These are phyloP conservation scores for Drosophila rubida DNA, from an alignment of 2,888 invertebrate genomes.

Conservation along the genomic window DNA sequence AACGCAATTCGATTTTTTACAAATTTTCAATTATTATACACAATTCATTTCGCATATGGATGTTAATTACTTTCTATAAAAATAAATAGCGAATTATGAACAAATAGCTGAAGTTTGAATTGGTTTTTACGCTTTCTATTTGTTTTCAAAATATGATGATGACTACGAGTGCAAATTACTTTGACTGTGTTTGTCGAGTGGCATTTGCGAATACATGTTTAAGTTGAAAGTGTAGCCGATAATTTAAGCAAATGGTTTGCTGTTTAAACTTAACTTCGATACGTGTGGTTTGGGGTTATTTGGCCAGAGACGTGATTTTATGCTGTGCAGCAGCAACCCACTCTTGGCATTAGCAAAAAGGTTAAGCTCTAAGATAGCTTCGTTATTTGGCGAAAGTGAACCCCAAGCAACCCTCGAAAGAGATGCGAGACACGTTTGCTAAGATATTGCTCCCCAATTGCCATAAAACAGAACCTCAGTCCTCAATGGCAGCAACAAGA, in stretches of 20 bases:
- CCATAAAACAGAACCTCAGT: conserved; percentile 49
- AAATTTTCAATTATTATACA: conserved; percentile 56
- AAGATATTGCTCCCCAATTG: conserved; percentile 69
- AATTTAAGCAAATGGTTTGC: conserved; percentile 18
- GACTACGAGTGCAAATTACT: too few species aligned
- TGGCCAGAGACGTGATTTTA: conserved; percentile 13
- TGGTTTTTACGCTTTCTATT: background rate
- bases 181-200: too few species aligned
- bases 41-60: conserved; percentile 36
- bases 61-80: conserved; percentile 27
- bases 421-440: conserved; percentile 42
- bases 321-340: conserved; percentile 1
- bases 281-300: conserved; percentile 9
- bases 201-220: background rate
- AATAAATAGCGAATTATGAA: conserved; percentile 20
- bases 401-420: conserved; percentile 47
- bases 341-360: conserved; percentile 8
- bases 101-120: conserved; percentile 5
- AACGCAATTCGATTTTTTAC: conserved; percentile 40
- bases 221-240: background rate
- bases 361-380: conserved; percentile 15
- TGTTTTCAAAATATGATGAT: background rate
- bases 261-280: background rate
- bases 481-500: conserved; percentile 13
- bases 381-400: conserved; percentile 8